Base-by-base conservation (phyloP, 1,140 invertebrate species). In the Ips nitidus region DNA sequence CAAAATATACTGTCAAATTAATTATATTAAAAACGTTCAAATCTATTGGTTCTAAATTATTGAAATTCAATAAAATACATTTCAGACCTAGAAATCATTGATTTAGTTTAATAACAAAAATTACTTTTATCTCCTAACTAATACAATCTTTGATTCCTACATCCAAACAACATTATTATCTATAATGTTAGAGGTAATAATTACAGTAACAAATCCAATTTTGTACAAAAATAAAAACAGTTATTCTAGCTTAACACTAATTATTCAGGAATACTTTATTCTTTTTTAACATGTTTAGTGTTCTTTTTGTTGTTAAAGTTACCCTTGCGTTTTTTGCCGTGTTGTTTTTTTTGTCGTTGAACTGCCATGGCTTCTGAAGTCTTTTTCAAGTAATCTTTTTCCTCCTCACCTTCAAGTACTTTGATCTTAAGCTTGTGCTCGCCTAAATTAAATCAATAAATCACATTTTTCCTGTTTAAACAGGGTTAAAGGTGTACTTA, bases 391-490 rank as follows among this genome's bases (percentile, higher is more conserved):
- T 89, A 91, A 41, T 83, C 80, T 22, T 85, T 84, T 76, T 92
- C 90, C 78, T 92, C 90, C 38, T 91, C 89, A 1, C 86, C 88
- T 76, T 88, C 87, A 0, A 91, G 75, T 2, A 88, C 73, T 64
- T 85, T 83, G 47, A 88, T 84, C 1, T 81, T 81, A 1, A 90
- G 75, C 62, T 87, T 86, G 4, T 79, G 77, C 2, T 87, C 86
- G n/a, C 61, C 69, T 69, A 39, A 39, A 60, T 7, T 47, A 62
- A 59, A 7, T n/a, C n/a, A 4, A 37, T 2, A 39, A 62, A 47
- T 22, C 22, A 22, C 22, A 22, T 22, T 22, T 22, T 22, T 8
- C 45, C 1, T 4, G 39, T 45, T 38, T 7, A 38, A 62, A 45
- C 8, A 1, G 47, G 22, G 39, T 37, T 62, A 47, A 22, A 47